Conservation (phyloP, 2,113 vertebrate species). For the Nannospalax galili region DNA sequence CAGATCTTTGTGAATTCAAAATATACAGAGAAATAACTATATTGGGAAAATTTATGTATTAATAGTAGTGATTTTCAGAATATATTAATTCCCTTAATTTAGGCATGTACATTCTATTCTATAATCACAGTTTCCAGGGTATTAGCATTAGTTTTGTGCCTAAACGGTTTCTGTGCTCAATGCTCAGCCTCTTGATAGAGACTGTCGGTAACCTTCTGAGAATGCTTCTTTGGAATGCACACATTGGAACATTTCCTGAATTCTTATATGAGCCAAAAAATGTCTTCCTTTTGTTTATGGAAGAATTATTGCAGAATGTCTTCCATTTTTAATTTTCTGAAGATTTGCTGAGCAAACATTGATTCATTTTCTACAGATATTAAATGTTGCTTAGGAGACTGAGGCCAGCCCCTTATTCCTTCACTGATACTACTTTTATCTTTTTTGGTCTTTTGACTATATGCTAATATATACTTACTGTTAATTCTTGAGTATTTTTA, state of each 20-base stretch:
- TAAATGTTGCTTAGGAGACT: no score
- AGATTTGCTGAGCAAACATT: background rate
- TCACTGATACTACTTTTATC: no score
- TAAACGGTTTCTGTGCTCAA: background rate
- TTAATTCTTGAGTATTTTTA: no score
- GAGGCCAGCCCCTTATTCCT: no score
- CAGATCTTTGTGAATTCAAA: no score
- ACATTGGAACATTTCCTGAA: no score
- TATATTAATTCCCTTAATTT: background rate
- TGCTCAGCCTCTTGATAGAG: background rate
- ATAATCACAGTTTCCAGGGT: background rate
- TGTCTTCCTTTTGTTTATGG: conserved; percentile 25
- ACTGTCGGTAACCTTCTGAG: background rate
- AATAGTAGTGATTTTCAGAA: background rate
- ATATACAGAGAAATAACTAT: background rate
- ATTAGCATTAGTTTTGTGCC: background rate
- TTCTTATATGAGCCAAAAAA: background rate
- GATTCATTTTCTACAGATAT: background rate
- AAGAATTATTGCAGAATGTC: background rate
- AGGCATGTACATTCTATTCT: background rate
- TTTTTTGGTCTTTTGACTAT: no score
- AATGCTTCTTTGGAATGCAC: background rate
- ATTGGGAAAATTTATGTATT: background rate
- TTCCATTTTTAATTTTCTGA: background rate
- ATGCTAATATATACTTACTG: no score